Conservation (phyloP, 2,797 vertebrate species). For the Characodon lateralis region DNA sequence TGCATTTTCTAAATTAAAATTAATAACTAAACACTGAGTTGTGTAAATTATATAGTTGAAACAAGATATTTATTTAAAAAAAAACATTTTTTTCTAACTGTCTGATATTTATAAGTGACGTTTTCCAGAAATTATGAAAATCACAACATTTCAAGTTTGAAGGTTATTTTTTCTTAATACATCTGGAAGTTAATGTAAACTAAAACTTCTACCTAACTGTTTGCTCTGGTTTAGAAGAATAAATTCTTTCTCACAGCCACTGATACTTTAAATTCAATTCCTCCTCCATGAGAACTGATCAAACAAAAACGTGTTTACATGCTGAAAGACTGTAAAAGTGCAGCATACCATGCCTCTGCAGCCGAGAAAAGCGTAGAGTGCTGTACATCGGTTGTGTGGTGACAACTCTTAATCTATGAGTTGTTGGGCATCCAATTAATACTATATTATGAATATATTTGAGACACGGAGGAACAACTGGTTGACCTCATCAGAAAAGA, state of each 20-base stretch:
- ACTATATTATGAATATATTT: background rate
- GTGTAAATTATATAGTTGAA: background rate
- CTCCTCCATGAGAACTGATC: constrained; percentile 44
- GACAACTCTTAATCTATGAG: constrained; percentile 1
- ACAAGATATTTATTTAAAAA: too few species aligned
- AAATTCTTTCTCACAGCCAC: constrained; percentile 50
- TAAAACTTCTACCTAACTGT: constrained; percentile 13
- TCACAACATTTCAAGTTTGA: too few species aligned
- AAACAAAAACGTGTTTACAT: constrained; percentile 40
- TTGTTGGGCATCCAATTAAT: background rate
- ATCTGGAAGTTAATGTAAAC: constrained; percentile 54
- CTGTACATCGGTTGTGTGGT: background rate
- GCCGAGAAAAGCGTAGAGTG: constrained; percentile 11
- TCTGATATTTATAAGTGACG: too few species aligned
- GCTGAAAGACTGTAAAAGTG: constrained; percentile 22
- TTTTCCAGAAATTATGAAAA: too few species aligned
- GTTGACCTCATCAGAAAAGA: constrained; percentile 28
- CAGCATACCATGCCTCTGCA: constrained; percentile 11
- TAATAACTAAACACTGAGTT: background rate
- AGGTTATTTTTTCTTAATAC: constrained; percentile 11
- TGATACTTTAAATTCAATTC: constrained; percentile 66
- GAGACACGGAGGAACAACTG: constrained; percentile 12
- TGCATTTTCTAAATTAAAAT: background rate
- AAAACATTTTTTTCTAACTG: too few species aligned
- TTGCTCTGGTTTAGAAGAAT: constrained; percentile 40